Evolutionary conservation across 2,888 invertebrate genomes (phyloP), one percentile per base, ranked within the genome.

Genomic region (Idaea biselata): DNA sequence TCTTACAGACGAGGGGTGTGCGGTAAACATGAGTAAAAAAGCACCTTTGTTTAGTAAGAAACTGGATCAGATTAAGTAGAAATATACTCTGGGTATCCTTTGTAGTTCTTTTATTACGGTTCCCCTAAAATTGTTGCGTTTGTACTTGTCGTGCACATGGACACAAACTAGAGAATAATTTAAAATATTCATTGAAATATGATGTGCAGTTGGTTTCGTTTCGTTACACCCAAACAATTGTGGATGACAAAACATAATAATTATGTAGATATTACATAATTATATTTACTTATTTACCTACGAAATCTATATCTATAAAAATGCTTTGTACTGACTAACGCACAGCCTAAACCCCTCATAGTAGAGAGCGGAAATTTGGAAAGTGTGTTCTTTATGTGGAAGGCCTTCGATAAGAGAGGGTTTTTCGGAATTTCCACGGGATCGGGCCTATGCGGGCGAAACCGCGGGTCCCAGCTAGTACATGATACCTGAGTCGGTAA

Each of bases 21-120:
- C 74, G 88, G 88, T 88, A 83, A 84, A 83, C 82, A 84, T 68
- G 79, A 81, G 88, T 86, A 84, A 17, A 25, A 88, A 76, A 76
- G 76, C 73, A 69, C 72, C 73, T 71, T 72, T 73, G 74, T 74
- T 65, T 72, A 68, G 73, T 8, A 78, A 78, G 77, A 81, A 86
- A 89, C 86, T 83, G 84, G 85, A 84, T 86, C 86, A 84, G 80
- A 83, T 83, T 81, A 80, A 78, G 73, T 73, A 74, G 73, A 79
- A 76, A 81, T 82, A 83, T 80, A 81, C 79, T 77, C 75, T 72
- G 79, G 81, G 77, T 80, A 73, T 76, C 77, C 78, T 79, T 80
- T 65, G 68, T 68, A 69, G 66, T 65, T 60, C 64, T 68, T 68
- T 61, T 67, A 69, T 68, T 68, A 68, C 65, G 53, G 64, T 65